Evolutionary conservation across 2,888 invertebrate genomes (phyloP).

Genomic region (Amphimallon solstitiale): DNA sequence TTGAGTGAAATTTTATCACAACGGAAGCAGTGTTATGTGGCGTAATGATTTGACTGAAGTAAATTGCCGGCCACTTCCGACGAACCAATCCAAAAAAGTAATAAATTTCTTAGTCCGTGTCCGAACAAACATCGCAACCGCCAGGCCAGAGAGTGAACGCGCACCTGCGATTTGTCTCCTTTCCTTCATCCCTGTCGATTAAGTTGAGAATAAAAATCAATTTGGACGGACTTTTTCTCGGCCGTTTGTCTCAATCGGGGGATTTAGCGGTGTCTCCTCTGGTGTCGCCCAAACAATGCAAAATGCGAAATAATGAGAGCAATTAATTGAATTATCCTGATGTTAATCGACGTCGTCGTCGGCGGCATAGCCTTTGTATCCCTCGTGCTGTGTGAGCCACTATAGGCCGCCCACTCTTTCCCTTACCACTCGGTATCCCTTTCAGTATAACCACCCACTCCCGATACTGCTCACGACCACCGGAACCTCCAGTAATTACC

Average conservation of each 20-base stretch:
- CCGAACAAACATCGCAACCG: slow-evolving; percentile 11
- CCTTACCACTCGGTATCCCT: no score
- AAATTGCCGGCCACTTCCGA: no score
- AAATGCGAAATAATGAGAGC: slow-evolving; percentile 65
- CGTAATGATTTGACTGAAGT: no score
- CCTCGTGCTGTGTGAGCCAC: slow-evolving; percentile 40
- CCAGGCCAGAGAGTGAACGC: slow-evolving; percentile 3
- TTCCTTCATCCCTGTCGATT: slow-evolving; percentile 39
- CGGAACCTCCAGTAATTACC: no score
- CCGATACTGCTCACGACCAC: no score
- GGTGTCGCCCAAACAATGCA: slow-evolving; percentile 57
- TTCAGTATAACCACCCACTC: no score
- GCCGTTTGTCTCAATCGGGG: slow-evolving; percentile 64
- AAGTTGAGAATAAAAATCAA: slow-evolving; percentile 58
- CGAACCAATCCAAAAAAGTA: slow-evolving; percentile 1
- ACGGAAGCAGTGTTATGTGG: no score
- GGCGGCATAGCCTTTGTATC: slow-evolving; percentile 53
- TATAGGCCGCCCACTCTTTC: no score
- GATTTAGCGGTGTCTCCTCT: slow-evolving; percentile 59
- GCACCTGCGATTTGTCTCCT: slow-evolving; percentile 38
- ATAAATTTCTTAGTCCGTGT: slow-evolving; percentile 14
- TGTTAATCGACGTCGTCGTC: slow-evolving; percentile 29
- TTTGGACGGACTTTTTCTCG: slow-evolving; percentile 53
- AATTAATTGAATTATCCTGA: slow-evolving; percentile 67
- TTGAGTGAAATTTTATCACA: no score